Base-by-base conservation (phyloP, 2,888 invertebrate species). In the Hesperia comma region DNA sequence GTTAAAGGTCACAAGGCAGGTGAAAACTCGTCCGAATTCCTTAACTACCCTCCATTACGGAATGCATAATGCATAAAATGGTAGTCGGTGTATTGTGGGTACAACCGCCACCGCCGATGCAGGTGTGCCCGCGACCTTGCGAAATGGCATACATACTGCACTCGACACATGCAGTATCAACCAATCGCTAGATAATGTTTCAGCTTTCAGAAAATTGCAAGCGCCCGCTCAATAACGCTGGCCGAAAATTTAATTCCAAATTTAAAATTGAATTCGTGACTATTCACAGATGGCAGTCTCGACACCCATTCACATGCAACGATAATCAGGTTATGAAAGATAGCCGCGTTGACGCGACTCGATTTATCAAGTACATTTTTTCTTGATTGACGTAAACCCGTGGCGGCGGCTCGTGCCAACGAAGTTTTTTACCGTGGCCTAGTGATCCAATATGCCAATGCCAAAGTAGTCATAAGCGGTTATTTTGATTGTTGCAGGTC, bases 391-490 rank as follows among this genome's bases (percentile, higher is more conserved):
- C 84, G 86, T 84, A 84, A 84, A 86, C 80, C 51, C 14, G 51
- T 14, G 77, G 78, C 77, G 78, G 77, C 72, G 74, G 75, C 73
- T 75, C 78, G 78, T 85, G 88, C 89, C 88, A 90, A 73, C 73
- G 69, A 71, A 68, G 71, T 71, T 73, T 70, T 74, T 76, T 72
- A 70, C 77, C 77, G 73, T 76, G 75, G 74, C 77, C 77, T 74
- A 90, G 81, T 90, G 79, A 88, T 89, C 90, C 86, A 89, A 81
- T 86, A 79, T 86, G 86, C 84, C 90, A 90, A 90, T 91, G 90
- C 87, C 89, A 86, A 79, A 79, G 77, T 81, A 79, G 84, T 84
- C 85, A 83, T 89, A 87, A 74, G 61, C 71, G 17, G 64, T 60
- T 58, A 67, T 56, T 67, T 46, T 61, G 32, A 40, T 40, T 57